Evolutionary conservation across 53 echinoderm and acorn worm species (phyloP), one percentile per base, ranked within the genome.

Genomic region (Antedon mediterranea): DNA sequence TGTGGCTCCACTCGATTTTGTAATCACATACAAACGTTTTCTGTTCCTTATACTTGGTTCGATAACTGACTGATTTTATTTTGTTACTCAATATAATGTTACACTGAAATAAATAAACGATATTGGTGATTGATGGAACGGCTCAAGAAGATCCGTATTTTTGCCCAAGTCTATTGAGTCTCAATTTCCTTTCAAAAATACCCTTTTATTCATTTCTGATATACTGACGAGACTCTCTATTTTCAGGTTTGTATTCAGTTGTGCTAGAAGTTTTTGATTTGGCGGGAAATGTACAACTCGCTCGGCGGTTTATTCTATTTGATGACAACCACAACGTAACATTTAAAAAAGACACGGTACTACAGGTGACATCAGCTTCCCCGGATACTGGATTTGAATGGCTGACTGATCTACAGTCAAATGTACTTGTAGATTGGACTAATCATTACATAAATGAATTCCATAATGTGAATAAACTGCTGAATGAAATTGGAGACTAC

Each of bases 301-400:
- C 72, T 28, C 72, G 86, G 43, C 86, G 86, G 4, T 85, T 85
- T 57, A 77, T 85, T 0, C 71, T 80, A 29, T 85, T 81, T 77
- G 86, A 85, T 15, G 78, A 85, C 28, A 71, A 72, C 0, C 18
- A 77, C 43, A 78, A 76, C 29, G 43, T 78, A 0, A 43, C 72
- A 11, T 4, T 86, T 0, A 30, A 82, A 20, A 30, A 30, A 9
- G 31, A 81, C 15, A 26, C 34, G 1, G 30, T 81, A 18, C 14
- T 85, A 14, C 71, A 37, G 18, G 77, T 85, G 20, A 29, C 71
- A n/a, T 81, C 85, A 23, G 81, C 81, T 0, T 42, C 43, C 32
- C 20, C 34, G 75, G 44, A 34, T 5, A 76, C 85, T 9, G 32
- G 43, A 43, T 78, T 77, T 13, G 31, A 28, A 28, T 85, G 85